A percentile compares a stretch with the other conserved stretches of the same genome.
phyloP scores from a whole-genome alignment of 2,888 invertebrate species.

The Hydriomena furcata region DNA sequence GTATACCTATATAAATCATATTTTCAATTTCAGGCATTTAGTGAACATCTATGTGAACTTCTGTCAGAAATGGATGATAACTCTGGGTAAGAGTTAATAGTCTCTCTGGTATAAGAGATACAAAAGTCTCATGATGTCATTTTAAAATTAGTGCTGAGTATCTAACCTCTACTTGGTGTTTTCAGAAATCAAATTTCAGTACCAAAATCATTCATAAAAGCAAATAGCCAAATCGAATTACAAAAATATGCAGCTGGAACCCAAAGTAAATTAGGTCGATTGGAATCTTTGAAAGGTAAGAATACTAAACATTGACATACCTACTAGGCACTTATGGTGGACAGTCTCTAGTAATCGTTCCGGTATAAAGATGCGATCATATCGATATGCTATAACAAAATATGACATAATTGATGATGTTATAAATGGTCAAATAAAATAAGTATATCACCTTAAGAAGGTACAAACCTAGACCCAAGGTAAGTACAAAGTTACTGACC shows the following conservation, averaged over 20 bases:
- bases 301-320: not conserved
- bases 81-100: conserved; percentile 50
- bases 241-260: conserved; percentile 82
- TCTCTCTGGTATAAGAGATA: not conserved
- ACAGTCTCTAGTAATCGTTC: no score
- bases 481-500: not conserved
- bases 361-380: not conserved
- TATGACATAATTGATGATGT: conserved; percentile 7
- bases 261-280: conserved; percentile 85
- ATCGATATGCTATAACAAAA: not conserved
- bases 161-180: conserved; percentile 17
- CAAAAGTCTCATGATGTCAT: no score
- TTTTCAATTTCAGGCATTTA: conserved; percentile 60
- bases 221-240: conserved; percentile 92
- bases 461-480: conserved; percentile 1
- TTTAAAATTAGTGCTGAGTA: not conserved
- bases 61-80: conserved; percentile 72
- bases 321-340: no score
- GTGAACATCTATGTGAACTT: conserved; percentile 72
- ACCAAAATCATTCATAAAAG: conserved; percentile 95
- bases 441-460: conserved; percentile 2
- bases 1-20: not conserved
- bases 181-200: conserved; percentile 87
- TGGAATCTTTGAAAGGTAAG: conserved; percentile 80
- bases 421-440: not conserved